Conservation (phyloP, 2,113 vertebrate genomes). For the Triplophysa rosa region DNA sequence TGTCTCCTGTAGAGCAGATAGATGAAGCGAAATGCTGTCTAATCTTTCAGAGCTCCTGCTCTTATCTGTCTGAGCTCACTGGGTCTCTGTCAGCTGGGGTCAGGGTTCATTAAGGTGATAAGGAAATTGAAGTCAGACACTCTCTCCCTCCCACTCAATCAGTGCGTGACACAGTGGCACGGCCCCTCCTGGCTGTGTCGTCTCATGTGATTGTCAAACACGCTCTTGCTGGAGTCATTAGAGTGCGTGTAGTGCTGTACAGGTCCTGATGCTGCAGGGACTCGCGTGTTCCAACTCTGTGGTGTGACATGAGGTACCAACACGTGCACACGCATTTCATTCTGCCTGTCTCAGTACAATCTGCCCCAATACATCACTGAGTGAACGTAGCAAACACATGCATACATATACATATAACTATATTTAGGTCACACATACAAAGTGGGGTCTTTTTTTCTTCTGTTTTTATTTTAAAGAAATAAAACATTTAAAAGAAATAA, state of each 20-base stretch:
- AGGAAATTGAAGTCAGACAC: conserved; percentile 67
- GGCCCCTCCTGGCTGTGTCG: conserved; percentile 56
- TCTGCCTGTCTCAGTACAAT: background rate
- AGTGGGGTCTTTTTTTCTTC: no score
- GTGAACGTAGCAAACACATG: background rate
- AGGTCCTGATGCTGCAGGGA: background rate
- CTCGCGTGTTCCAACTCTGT: background rate
- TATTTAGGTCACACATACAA: no score
- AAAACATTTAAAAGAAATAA: no score
- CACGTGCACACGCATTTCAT: background rate
- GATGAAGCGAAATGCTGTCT: background rate
- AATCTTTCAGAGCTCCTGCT: conserved; percentile 42
- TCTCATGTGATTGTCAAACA: conserved; percentile 61
- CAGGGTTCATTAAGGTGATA: conserved; percentile 68
- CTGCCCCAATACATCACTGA: background rate
- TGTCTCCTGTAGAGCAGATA: conserved; percentile 5
- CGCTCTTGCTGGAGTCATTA: conserved; percentile 57
- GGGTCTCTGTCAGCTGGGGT: conserved; percentile 47
- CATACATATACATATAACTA: background rate
- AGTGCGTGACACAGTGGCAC: background rate
- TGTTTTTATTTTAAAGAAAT: no score
- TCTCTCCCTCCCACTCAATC: conserved; percentile 53
- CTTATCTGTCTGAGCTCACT: conserved; percentile 53
- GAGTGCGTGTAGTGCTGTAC: background rate
- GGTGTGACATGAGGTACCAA: background rate